phyloP scores from a whole-genome alignment of 2,113 vertebrate genomes.

The Myotis yumanensis region DNA sequence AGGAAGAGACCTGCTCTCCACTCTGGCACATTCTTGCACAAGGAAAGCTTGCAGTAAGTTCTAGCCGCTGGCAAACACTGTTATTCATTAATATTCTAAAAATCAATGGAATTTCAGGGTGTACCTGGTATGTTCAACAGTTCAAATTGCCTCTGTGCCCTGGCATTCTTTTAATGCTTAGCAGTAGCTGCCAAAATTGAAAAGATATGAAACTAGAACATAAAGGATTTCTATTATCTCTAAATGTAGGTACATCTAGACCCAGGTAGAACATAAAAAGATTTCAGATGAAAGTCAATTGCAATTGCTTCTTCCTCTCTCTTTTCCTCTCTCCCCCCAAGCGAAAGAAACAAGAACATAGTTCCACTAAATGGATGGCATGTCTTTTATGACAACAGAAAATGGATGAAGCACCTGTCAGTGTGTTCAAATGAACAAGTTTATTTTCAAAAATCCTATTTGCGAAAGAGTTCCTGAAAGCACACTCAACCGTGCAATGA shows the following conservation, averaged over 20 bases:
- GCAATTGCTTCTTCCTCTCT: not conserved
- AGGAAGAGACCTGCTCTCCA: not conserved
- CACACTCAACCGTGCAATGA: not conserved
- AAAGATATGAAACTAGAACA: constrained; percentile 31
- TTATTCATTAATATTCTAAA: constrained; percentile 36
- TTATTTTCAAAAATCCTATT: constrained; percentile 63
- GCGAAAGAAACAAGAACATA: not conserved
- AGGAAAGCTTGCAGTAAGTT: not conserved
- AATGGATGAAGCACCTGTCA: constrained; percentile 31
- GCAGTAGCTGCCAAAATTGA: constrained; percentile 20
- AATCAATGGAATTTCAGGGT: constrained; percentile 25
- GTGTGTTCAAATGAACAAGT: constrained; percentile 54
- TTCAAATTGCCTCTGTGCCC: not conserved
- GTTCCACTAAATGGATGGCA: not conserved
- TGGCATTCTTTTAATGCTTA: constrained; percentile 12
- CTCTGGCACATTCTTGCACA: not conserved
- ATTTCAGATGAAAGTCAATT: not conserved
- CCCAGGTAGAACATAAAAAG: not conserved
- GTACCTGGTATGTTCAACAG: not conserved
- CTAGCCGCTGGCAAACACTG: not conserved
- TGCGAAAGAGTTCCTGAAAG: constrained; percentile 67
- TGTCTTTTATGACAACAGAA: constrained; percentile 8
- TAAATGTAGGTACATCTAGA: not conserved
- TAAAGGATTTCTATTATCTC: constrained; percentile 27
- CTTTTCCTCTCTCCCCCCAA: not conserved